phyloP scores from a whole-genome alignment of 2,797 vertebrate species.

The Thamnophis elegans region DNA sequence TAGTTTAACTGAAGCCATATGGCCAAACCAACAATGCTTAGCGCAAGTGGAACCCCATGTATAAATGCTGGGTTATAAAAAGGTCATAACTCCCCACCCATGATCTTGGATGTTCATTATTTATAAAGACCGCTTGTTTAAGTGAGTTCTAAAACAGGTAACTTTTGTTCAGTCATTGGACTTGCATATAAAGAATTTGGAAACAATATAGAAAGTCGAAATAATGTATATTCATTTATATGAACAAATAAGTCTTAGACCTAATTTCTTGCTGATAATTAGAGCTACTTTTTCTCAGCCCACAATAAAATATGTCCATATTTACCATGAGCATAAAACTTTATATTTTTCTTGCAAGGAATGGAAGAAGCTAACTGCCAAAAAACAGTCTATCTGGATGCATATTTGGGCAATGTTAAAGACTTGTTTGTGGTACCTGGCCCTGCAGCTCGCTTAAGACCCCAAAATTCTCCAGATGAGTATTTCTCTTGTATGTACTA shows the following conservation, averaged over 20 bases:
- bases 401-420: conserved; percentile 73
- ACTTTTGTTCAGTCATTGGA: background rate
- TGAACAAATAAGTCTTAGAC: background rate
- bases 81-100: background rate
- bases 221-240: background rate
- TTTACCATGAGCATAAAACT: background rate
- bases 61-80: background rate
- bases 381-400: conserved; percentile 76
- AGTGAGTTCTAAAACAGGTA: background rate
- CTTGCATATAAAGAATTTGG: background rate
- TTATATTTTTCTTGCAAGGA: conserved; percentile 72
- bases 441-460: conserved; percentile 87
- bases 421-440: conserved; percentile 82
- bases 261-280: background rate
- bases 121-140: background rate
- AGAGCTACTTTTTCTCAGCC: background rate
- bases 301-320: background rate
- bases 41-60: background rate
- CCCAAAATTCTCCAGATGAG: conserved; percentile 80
- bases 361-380: conserved; percentile 89
- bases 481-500: conserved; percentile 88
- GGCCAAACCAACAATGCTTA: background rate
- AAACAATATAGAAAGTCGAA: background rate
- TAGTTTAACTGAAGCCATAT: background rate
- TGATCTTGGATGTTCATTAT: background rate